Percentiles rank a stretch among this genome's conserved stretches.
phyloP scores from a whole-genome alignment of 1,140 invertebrate genomes.

The Platorchestia sp. region DNA sequence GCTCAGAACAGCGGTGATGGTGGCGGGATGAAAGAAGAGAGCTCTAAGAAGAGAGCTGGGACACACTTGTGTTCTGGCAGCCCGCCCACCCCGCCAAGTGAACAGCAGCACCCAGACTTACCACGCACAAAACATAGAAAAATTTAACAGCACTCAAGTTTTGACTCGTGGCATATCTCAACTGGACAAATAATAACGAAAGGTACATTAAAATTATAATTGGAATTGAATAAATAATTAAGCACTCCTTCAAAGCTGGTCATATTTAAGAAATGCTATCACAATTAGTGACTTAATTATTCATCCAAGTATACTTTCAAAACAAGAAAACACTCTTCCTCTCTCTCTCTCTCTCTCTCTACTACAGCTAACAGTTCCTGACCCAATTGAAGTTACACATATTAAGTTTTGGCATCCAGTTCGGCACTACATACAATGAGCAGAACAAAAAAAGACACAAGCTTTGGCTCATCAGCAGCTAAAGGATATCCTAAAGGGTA shows the following conservation, averaged over 20 bases:
- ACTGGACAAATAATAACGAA: not conserved
- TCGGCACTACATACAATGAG: not conserved
- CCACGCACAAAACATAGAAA: not conserved
- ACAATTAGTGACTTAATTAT: not conserved
- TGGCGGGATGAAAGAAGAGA: not conserved
- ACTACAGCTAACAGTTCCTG: not conserved
- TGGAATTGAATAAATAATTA: not conserved
- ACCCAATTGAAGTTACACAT: not conserved
- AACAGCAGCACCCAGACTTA: not conserved
- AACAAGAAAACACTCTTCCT: not conserved
- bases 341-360: not conserved
- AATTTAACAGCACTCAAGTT: not conserved
- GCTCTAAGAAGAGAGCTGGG: not conserved
- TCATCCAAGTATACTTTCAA: not conserved
- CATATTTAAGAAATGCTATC: not conserved
- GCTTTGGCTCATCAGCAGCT: slow-evolving; percentile 29
- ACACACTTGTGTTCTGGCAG: not conserved
- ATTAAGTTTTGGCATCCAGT: not conserved
- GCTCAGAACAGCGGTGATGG: not conserved
- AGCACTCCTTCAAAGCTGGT: not conserved
- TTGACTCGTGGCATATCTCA: not conserved
- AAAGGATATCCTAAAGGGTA: slow-evolving; percentile 21
- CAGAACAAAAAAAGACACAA: not conserved
- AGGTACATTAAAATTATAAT: not conserved
- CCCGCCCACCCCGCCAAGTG: not conserved